Evolutionary conservation across 2,888 invertebrate species (phyloP).

Genomic region (Philhelius pedissequus): DNA sequence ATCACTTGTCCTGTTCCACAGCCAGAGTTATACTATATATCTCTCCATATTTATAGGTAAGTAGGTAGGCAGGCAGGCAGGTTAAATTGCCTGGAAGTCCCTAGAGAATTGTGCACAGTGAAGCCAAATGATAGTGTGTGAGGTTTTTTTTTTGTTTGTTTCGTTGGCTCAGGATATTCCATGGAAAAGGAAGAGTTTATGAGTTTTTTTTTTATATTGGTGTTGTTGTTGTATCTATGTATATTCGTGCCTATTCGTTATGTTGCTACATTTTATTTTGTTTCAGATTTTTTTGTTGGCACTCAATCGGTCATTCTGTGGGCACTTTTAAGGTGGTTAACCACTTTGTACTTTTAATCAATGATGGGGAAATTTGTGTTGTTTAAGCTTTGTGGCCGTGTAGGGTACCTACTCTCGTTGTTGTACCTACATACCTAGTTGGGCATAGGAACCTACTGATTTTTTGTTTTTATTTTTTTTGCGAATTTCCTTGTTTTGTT

Average conservation of each 20-base stretch:
- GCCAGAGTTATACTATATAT: neutral
- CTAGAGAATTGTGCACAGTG: constrained; percentile 43
- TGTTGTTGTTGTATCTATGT: neutral
- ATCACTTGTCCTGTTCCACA: constrained; percentile 13
- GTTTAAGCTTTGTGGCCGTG: constrained; percentile 41
- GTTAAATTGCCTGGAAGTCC: constrained; percentile 68
- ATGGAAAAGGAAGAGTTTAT: constrained; percentile 6
- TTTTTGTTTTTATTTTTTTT: neutral
- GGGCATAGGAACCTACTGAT: neutral
- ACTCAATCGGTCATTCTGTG: constrained; percentile 67
- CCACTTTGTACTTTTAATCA: constrained; percentile 65
- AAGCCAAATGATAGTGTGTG: constrained; percentile 56
- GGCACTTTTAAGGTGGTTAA: constrained; percentile 56
- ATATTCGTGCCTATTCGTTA: too few relatives aligned
- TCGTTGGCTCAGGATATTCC: constrained; percentile 32
- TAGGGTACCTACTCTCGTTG: neutral
- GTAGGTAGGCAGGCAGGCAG: constrained; percentile 65
- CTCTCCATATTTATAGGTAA: constrained; percentile 8
- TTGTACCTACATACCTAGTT: neutral
- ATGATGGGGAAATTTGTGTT: constrained; percentile 47
- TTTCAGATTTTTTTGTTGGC: constrained; percentile 5
- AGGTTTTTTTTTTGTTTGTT: constrained; percentile 23
- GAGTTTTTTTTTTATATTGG: neutral
- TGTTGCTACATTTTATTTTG: too few relatives aligned
- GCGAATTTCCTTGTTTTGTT: neutral